Conservation (phyloP, 2,888 invertebrate genomes). For the Pseudanteris insignis region DNA sequence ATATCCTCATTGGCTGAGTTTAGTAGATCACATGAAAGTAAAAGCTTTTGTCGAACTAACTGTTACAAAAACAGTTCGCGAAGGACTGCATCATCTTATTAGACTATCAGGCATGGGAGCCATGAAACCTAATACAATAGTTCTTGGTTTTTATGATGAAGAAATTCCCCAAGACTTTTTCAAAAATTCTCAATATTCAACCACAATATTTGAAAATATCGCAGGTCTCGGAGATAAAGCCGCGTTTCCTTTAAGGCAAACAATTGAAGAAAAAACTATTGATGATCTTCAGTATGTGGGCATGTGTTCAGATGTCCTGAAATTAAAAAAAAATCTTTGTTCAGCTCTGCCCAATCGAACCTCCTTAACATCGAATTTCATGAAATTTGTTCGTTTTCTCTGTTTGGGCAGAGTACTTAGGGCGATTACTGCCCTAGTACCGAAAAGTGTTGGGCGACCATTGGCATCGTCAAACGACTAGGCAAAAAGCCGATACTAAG, state of each 20-base stretch:
- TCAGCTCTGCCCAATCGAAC: too few species aligned
- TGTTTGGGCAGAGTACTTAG: too few species aligned
- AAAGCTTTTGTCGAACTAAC: constrained; percentile 98
- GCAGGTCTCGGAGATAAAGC: constrained; percentile 62
- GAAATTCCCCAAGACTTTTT: constrained; percentile 82
- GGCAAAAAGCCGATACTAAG: too few species aligned
- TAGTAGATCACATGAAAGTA: constrained; percentile 94
- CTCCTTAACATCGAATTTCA: too few species aligned
- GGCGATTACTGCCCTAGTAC: too few species aligned
- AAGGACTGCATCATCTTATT: constrained; percentile 91
- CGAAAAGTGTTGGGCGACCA: too few species aligned
- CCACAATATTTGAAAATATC: constrained; percentile 68
- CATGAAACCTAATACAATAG: constrained; percentile 98
- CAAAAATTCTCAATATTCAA: constrained; percentile 66
- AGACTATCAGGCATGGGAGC: constrained; percentile 95
- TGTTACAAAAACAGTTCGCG: constrained; percentile 82
- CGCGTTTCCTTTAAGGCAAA: constrained; percentile 70
- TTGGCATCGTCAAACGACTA: too few species aligned
- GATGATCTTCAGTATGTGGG: constrained; percentile 78
- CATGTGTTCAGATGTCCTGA: constrained; percentile 86
- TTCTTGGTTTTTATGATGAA: constrained; percentile 92
- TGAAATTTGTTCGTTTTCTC: too few species aligned
- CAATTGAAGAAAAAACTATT: constrained; percentile 66
- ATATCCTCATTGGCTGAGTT: constrained; percentile 87
- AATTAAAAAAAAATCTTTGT: constrained; percentile 94